phyloP scores from a whole-genome alignment of 2,888 invertebrate genomes.

The Cephus pulcher region DNA sequence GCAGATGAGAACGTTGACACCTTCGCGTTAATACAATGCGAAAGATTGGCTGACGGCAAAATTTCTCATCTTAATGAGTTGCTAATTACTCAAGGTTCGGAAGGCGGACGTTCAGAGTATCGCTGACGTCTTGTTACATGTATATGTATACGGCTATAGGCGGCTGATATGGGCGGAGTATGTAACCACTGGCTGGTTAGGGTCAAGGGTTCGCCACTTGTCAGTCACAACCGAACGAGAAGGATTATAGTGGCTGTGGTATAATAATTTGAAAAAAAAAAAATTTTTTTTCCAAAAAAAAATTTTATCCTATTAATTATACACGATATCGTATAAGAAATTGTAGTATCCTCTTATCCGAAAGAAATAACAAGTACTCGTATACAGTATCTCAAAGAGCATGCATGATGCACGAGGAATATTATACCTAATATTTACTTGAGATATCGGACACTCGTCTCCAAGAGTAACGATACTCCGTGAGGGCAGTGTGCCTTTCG shows the following conservation, averaged over 20 bases:
- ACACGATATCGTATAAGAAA: too few species aligned
- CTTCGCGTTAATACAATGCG: too few species aligned
- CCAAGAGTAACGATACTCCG: conserved; percentile 34
- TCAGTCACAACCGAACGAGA: neutral
- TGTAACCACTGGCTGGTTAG: neutral
- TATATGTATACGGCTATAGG: neutral
- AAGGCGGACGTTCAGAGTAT: neutral
- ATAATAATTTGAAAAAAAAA: too few species aligned
- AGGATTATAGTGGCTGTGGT: too few species aligned
- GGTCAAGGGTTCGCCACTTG: conserved; percentile 1
- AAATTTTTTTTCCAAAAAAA: too few species aligned
- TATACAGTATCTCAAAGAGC: too few species aligned
- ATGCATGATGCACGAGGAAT: conserved; percentile 23
- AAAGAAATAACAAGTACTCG: too few species aligned
- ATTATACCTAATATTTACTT: conserved; percentile 47
- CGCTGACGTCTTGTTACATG: conserved; percentile 18
- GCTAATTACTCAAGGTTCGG: conserved; percentile 19
- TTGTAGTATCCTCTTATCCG: too few species aligned
- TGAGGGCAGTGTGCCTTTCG: conserved; percentile 47
- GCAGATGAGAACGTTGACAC: too few species aligned
- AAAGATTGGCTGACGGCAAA: too few species aligned
- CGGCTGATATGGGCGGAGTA: conserved; percentile 11
- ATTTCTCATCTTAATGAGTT: conserved; percentile 14
- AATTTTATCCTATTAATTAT: too few species aligned
- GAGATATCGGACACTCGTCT: conserved; percentile 54